Base-by-base conservation (phyloP, 2,888 invertebrate genomes). In the Oscheius myriophilus region DNA sequence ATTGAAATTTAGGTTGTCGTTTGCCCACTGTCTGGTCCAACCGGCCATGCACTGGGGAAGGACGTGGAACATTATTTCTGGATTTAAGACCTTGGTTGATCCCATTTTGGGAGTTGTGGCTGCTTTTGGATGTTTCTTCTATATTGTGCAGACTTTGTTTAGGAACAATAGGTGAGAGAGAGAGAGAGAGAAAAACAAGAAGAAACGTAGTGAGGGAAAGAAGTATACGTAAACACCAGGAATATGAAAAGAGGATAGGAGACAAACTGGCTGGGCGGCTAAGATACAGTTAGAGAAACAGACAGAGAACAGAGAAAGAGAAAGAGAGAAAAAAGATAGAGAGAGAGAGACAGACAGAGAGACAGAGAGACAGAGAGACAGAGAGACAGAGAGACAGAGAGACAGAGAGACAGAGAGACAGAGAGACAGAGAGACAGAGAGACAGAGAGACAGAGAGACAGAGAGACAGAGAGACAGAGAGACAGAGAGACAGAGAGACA, bases 31-130 rank as follows among this genome's bases (percentile, higher is more conserved):
- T 42, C 69, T 72, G 25, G 70, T 73, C 11, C 80, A 80, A 53
- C 79, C 76, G 12, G 64, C 59, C 16, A 41, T 69, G 23, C 68
- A 52, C 3, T 76, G 79, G 78, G 61, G 69, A 41, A 55, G 59
- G 53, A 69, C 73, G 26, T 80, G 78, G 71, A 80, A 80, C 45
- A 63, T 73, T 11, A 75, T 80, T 0, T 76, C 79, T 1, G 79
- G 73, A 11, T 70, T 77, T 51, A 80, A 80, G 53, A 61, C 71
- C 58, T 21, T 72, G 23, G 39, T 75, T 23, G 78, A 78, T 42
- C 59, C 71, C 2, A 57, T 73, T 1, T 42, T 78, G 46, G 71
- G 73, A 46, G 63, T 75, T 33, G 51, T 73, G 25, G 71, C 75
- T 53, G 43, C 70, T 25, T n/a, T 26, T 9, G 51, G 59, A 39